Evolutionary conservation across 2,113 vertebrate species (phyloP).

Genomic region (Anhinga rufa): DNA sequence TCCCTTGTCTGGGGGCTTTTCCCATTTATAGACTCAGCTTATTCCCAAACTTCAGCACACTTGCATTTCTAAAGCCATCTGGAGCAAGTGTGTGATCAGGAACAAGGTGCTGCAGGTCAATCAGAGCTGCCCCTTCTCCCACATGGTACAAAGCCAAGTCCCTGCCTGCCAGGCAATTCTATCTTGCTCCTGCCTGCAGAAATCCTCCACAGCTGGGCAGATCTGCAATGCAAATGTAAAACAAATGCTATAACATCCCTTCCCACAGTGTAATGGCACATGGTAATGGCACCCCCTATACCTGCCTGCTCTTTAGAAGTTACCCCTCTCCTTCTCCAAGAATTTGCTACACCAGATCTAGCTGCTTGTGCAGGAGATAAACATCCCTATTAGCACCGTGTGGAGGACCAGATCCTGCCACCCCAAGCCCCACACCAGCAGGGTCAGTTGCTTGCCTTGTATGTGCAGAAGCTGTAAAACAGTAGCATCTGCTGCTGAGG

Average conservation of each 20-base stretch:
- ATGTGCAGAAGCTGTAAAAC: not conserved
- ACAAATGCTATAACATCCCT: not conserved
- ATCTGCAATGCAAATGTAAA: conserved; percentile 24
- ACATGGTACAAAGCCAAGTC: rapidly evolving
- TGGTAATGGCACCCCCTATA: conserved; percentile 1
- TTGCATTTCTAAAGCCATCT: not conserved
- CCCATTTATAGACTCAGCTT: not conserved
- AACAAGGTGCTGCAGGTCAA: not conserved
- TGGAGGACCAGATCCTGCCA: not conserved
- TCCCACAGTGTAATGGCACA: not conserved
- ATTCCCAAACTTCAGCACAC: not conserved
- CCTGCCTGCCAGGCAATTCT: not conserved
- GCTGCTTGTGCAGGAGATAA: not conserved
- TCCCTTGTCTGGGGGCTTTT: not conserved
- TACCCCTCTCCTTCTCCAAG: not conserved
- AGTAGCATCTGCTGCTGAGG: not conserved
- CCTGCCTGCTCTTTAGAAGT: not conserved
- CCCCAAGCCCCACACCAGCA: not conserved
- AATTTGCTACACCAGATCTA: not conserved
- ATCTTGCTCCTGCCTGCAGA: not conserved
- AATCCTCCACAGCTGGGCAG: conserved; percentile 12
- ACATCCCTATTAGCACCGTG: not conserved
- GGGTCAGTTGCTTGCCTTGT: too few relatives aligned
- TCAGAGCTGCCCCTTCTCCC: not conserved
- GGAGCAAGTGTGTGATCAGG: not conserved